Evolutionary conservation across 2,888 invertebrate species (phyloP), one percentile per base, ranked within the genome.

Genomic region (Dione juno): DNA sequence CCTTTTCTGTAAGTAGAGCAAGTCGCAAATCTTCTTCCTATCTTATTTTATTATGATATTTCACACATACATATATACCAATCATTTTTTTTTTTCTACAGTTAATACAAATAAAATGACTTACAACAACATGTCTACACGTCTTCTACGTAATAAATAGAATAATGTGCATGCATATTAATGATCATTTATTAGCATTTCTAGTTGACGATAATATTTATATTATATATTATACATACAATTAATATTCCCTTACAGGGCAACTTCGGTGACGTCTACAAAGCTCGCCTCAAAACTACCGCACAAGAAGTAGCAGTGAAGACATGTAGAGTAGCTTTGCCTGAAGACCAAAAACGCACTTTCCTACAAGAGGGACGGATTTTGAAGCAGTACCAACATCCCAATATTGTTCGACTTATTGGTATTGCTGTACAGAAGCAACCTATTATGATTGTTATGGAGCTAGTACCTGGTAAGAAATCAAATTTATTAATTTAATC

Each of bases 371-470:
- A 99, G 85, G 99, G 99, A 0, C 94, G 99, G 77, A 99, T 99
- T 77, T 94, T 99, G 14, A 98, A 99, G 86, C 98, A 98, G 87
- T 99, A 99, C 87, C 97, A 98, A 87, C 99, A 99, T 89, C 98
- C 98, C 0, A 99, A 99, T 90, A 98, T 99, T 76, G 99, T 99
- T 48, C 96, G 97, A 83, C 95, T 99, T 50, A 98, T 99, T 79
- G 99, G 99, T 40, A 99, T 99, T 79, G 99, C 99, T 80, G 99
- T 99, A 75, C 99, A 99, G 88, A 98, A 98, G 83, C 98, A 99
- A 81, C 99, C 99, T 0, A 98, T 99, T 70, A 99, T 99, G 98
- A 99, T 99, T 81, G 98, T 99, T 43, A 99, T 99, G 99, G 99
- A 99, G 92, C 94, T 98, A 74, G 99, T 99, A 58, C 96, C 97